Evolutionary conservation across 35 echinoderm and acorn worm genomes (phyloP).

Genomic region (Holothuria glaberrima): DNA sequence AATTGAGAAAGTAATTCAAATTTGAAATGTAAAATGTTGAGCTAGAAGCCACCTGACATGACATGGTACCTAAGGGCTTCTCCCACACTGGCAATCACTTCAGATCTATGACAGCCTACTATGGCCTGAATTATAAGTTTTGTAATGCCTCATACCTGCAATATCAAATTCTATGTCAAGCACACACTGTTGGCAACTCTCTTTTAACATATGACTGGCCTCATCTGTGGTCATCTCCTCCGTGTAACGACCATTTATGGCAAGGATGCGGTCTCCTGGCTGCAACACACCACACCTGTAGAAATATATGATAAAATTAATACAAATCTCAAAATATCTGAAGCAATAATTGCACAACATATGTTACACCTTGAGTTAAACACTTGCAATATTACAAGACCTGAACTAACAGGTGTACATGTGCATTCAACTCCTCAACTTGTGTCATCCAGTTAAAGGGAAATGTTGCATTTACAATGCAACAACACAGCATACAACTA

Average conservation of each 20-base stretch:
- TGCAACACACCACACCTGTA: constrained; percentile 86
- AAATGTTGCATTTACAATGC: too few species aligned
- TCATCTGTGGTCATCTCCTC: constrained; percentile 94
- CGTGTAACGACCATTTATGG: constrained; percentile 87
- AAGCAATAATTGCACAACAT: not conserved
- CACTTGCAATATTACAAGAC: not conserved
- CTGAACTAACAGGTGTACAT: too few species aligned
- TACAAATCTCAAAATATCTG: not conserved
- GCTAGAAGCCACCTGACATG: too few species aligned
- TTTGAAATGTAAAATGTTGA: too few species aligned
- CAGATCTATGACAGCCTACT: too few species aligned
- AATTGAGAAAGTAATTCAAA: too few species aligned
- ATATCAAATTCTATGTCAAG: constrained; percentile 96
- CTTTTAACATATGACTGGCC: constrained; percentile 78
- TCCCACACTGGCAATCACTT: too few species aligned
- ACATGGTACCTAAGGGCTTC: too few species aligned
- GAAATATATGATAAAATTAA: not conserved
- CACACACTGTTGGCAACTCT: constrained; percentile 80
- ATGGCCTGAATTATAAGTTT: too few species aligned
- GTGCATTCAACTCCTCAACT: too few species aligned
- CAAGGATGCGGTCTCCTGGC: constrained; percentile 82
- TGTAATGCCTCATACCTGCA: constrained; percentile 63
- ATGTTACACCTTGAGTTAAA: not conserved
- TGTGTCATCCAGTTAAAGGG: too few species aligned
- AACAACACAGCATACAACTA: too few species aligned